These are phyloP conservation scores for Notiomystis cincta DNA, from an alignment of 2,113 vertebrate species.

Conservation along the genomic window DNA sequence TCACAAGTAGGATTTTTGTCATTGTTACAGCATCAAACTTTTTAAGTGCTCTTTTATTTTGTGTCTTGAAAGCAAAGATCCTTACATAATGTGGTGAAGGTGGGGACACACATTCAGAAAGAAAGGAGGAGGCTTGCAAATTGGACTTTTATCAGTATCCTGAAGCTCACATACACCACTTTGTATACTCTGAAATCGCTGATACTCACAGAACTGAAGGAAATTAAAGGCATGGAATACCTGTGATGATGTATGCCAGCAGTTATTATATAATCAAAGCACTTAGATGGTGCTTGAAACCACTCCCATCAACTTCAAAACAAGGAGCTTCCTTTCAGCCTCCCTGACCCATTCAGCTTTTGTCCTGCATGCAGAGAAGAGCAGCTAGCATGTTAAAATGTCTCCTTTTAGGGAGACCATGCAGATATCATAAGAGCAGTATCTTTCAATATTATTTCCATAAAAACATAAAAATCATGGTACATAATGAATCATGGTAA, in stretches of 20 bases:
- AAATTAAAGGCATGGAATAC: neutral
- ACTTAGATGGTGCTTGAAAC: conserved; percentile 12
- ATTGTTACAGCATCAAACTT: neutral
- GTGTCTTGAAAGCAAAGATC: neutral
- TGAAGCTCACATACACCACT: neutral
- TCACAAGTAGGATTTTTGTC: neutral
- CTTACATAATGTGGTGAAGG: neutral
- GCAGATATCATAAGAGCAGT: neutral
- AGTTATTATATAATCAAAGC: neutral
- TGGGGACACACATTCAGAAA: neutral
- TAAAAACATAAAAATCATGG: neutral
- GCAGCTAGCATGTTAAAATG: neutral
- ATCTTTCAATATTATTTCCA: neutral
- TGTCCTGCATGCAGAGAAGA: neutral
- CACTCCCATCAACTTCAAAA: neutral
- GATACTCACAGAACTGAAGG: neutral
- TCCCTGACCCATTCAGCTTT: neutral
- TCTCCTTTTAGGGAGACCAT: neutral
- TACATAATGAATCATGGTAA: neutral
- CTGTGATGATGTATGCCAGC: neutral
- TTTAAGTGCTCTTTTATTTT: neutral
- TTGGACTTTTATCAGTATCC: neutral
- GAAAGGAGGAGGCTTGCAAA: neutral
- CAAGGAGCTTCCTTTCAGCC: neutral
- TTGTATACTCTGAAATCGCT: neutral